These are phyloP conservation scores for Xylota segnis DNA, from an alignment of 2,888 invertebrate species.

Conservation along the genomic window DNA sequence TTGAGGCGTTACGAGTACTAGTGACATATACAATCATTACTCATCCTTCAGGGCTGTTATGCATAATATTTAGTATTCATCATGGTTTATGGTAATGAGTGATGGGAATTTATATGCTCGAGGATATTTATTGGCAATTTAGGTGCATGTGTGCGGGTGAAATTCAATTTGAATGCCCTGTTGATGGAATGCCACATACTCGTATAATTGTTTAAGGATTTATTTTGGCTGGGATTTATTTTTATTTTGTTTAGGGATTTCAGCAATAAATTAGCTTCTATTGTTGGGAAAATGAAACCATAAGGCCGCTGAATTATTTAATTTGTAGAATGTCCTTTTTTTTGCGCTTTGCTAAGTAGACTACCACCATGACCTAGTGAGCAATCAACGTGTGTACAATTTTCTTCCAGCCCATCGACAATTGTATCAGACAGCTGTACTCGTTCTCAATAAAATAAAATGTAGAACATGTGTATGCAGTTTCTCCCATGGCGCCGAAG, in stretches of 20 bases:
- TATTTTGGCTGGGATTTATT: not conserved
- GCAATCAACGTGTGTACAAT: not conserved
- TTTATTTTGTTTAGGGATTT: not conserved
- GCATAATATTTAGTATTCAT: slow-evolving; percentile 70
- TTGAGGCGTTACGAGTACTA: not conserved
- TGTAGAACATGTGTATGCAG: not conserved
- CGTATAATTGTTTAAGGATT: slow-evolving; percentile 6
- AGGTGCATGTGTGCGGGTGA: not conserved
- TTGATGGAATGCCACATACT: slow-evolving; percentile 17
- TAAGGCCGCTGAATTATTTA: too few species aligned
- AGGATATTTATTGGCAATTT: slow-evolving; percentile 45
- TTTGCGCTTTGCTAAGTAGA: too few species aligned
- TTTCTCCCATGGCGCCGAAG: not conserved
- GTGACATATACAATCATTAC: slow-evolving; percentile 21
- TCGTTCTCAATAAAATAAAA: not conserved
- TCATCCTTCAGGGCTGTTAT: slow-evolving; percentile 30
- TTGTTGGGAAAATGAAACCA: too few species aligned
- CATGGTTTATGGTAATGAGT: slow-evolving; percentile 60
- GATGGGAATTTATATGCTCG: slow-evolving; percentile 50
- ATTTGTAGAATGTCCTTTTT: not conserved
- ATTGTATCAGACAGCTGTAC: not conserved
- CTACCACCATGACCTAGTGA: not conserved
- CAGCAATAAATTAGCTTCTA: too few species aligned
- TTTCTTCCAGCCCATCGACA: not conserved
- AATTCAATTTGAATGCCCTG: slow-evolving; percentile 40